A percentile compares a stretch with the other conserved stretches of the same genome.
phyloP scores from a whole-genome alignment of 2,888 invertebrate genomes.

The Callyntrura sp. region DNA sequence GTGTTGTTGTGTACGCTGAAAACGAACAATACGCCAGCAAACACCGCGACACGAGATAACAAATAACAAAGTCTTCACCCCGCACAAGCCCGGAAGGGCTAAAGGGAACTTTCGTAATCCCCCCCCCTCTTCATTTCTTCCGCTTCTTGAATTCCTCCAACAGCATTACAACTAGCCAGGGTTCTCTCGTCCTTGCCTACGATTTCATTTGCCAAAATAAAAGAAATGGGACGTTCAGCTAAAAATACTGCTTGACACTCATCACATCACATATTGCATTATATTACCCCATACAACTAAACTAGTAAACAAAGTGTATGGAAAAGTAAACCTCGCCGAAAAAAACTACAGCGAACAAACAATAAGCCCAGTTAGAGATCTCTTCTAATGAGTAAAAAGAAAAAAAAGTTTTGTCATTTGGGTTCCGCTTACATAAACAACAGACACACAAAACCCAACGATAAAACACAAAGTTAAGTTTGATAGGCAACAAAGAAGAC shows the following conservation, averaged over 20 bases:
- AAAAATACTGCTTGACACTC: constrained; percentile 28
- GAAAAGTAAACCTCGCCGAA: neutral
- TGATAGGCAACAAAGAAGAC: too few relatives aligned
- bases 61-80: constrained; percentile 45
- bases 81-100: constrained; percentile 58
- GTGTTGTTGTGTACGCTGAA: too few relatives aligned
- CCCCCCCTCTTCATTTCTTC: constrained; percentile 67
- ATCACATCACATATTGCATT: neutral
- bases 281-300: constrained; percentile 6
- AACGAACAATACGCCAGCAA: constrained; percentile 12
- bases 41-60: constrained; percentile 39
- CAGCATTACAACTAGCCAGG: too few relatives aligned
- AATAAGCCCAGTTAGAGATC: constrained; percentile 42
- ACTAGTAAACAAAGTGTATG: too few relatives aligned
- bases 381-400: constrained; percentile 67
- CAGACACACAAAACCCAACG: too few relatives aligned
- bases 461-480: too few relatives aligned
- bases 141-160: constrained; percentile 38
- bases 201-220: constrained; percentile 59
- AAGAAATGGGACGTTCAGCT: neutral
- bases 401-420: constrained; percentile 61
- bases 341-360: constrained; percentile 9
- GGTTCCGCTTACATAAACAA: neutral
- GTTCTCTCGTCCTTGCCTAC: constrained; percentile 33
- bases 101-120: constrained; percentile 68